Base-by-base conservation (phyloP, 2,113 vertebrate species). In the Promerops cafer region DNA sequence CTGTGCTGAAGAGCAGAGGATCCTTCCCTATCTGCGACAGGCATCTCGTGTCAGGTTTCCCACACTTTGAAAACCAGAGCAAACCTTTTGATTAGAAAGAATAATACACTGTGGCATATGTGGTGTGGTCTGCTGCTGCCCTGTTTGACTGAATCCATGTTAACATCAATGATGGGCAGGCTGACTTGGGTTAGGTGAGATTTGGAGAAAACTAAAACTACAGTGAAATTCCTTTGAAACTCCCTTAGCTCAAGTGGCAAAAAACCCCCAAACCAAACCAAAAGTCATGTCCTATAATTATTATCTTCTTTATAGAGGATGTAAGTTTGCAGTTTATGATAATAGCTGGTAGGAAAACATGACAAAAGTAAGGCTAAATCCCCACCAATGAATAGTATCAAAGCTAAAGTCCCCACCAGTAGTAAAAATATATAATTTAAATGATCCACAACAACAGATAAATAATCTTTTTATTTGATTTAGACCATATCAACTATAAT, bases 41-140 rank as follows among this genome's bases (percentile, higher is more conserved):
- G 89, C 87, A 96, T 97, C 97, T 97, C 94, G 94, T 96, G 93
- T 96, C 92, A 91, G 91, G 91, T 95, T 97, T 97, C 95, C 96
- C 97, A 97, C 96, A 97, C 87, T 97, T 91, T 91, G 81, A 49
- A 95, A 93, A 95, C 81, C 86, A 95, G 96, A 96, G 83, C 53
- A 96, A 95, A 96, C 53, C 45, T 88, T 97, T 94, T 93, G 90
- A 96, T 89, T 95, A 44, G 89, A 94, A 96, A 96, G 91, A 97
- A 96, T 93, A 95, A 97, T 78, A 95, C 47, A 59, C 81, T 77
- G 86, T 95, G 93, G 94, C 66, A 28, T 91, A 52, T 96, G 93
- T 96, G 92, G 93, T 96, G 83, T 87, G 88, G 65, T 92, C 92
- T 94, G 24, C 60, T 90, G 59, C 87, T 92, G 83, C 68, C 69